Conservation (phyloP, 2,113 vertebrate genomes). For the Colossoma macropomum region DNA sequence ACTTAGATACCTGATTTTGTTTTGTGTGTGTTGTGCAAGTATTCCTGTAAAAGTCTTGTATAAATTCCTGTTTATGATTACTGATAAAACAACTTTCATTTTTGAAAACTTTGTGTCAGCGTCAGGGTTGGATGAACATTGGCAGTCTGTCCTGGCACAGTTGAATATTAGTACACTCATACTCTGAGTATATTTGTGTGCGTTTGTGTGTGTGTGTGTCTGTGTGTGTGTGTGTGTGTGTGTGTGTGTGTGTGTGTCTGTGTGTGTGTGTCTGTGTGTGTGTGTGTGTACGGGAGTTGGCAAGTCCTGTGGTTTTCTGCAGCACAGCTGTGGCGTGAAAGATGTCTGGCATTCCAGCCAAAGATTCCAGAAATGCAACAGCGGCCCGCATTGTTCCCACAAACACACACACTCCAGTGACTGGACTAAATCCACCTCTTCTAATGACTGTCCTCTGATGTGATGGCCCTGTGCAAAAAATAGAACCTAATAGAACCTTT, state of each 20-base stretch:
- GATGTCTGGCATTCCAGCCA: slow-evolving; percentile 49
- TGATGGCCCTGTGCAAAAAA: neutral
- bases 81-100: neutral
- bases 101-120: neutral
- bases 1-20: too few species aligned
- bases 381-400: slow-evolving; percentile 42
- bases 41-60: too few species aligned
- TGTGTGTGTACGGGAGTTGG: slow-evolving; percentile 12
- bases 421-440: neutral
- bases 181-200: too few species aligned
- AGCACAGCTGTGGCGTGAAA: slow-evolving; percentile 54
- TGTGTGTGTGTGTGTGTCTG: slow-evolving; percentile 11
- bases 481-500: neutral
- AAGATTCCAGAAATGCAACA: slow-evolving; percentile 34
- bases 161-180: neutral
- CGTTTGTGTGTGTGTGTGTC: neutral
- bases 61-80: too few species aligned
- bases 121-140: neutral
- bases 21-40: too few species aligned
- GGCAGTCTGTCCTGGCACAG: slow-evolving; percentile 6
- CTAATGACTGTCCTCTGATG: neutral
- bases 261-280: slow-evolving; percentile 20
- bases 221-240: neutral
- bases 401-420: neutral
- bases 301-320: slow-evolving; percentile 21